phyloP scores from a whole-genome alignment of 2,113 vertebrate species.

The Desmodus rotundus region DNA sequence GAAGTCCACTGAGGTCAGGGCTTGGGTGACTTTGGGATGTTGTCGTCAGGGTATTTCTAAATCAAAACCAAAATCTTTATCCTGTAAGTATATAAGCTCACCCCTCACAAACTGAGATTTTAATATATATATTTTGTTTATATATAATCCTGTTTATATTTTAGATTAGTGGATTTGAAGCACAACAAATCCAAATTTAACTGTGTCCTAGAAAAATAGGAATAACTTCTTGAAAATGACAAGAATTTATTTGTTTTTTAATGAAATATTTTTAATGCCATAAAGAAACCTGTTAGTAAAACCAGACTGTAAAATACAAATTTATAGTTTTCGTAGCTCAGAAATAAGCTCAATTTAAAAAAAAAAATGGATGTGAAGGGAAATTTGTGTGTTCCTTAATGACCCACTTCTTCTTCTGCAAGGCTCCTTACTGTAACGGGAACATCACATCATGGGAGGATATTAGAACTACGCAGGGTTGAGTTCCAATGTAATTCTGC shows the following conservation, averaged over 20 bases:
- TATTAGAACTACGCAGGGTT: too few species aligned
- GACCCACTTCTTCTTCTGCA: too few species aligned
- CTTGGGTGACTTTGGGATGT: accelerated
- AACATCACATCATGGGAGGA: too few species aligned
- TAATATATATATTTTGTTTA: too few species aligned
- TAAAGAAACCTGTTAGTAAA: not conserved
- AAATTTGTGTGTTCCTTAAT: not conserved
- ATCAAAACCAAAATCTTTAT: not conserved
- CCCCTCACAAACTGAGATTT: not conserved
- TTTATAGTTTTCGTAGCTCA: too few species aligned
- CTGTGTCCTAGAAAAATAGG: not conserved
- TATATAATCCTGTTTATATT: not conserved
- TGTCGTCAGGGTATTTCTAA: not conserved
- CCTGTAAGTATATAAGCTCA: not conserved
- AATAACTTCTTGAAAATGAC: not conserved
- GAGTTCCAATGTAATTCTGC: not conserved
- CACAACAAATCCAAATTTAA: not conserved
- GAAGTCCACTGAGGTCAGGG: not conserved
- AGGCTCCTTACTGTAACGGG: too few species aligned
- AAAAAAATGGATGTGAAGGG: not conserved
- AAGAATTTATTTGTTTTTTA: not conserved
- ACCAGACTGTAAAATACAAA: not conserved
- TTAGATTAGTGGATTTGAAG: not conserved
- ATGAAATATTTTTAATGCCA: not conserved
- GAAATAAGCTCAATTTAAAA: not conserved